A percentile compares a stretch with the other conserved stretches of the same genome.
Conservation (phyloP, 2,888 invertebrate species). For the Thymelicus lineola region DNA sequence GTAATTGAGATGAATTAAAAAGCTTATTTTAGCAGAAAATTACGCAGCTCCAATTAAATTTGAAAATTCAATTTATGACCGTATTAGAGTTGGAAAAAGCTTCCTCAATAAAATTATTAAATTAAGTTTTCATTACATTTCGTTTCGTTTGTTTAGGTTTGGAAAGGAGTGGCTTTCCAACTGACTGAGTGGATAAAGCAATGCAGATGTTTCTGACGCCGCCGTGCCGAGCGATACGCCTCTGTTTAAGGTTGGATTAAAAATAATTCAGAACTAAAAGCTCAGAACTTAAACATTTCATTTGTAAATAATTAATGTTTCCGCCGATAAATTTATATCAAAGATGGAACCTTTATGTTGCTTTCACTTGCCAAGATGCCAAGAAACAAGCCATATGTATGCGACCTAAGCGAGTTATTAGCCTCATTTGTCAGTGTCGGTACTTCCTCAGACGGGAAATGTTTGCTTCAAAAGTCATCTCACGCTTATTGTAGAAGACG, state of each 20-base stretch:
- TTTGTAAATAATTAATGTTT: neutral
- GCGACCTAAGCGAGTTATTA: constrained; percentile 71
- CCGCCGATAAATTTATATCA: constrained; percentile 3
- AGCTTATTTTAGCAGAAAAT: constrained; percentile 38
- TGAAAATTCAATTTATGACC: constrained; percentile 11
- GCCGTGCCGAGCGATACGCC: neutral
- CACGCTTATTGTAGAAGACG: constrained; percentile 62
- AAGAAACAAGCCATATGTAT: constrained; percentile 50
- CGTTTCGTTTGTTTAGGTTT: neutral
- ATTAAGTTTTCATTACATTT: neutral
- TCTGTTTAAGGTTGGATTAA: neutral
- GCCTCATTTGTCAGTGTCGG: constrained; percentile 77
- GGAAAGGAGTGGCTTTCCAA: neutral
- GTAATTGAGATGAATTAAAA: constrained; percentile 56
- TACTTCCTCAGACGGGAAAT: constrained; percentile 72
- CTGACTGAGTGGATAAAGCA: neutral
- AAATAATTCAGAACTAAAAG: neutral
- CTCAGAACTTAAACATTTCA: neutral
- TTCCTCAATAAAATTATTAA: constrained; percentile 4
- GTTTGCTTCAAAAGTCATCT: constrained; percentile 74
- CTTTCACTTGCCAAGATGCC: constrained; percentile 29
- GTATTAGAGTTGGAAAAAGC: neutral
- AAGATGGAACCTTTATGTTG: constrained; percentile 16
- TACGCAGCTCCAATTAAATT: constrained; percentile 26
- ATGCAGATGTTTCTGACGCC: neutral